phyloP scores from a whole-genome alignment of 2,113 vertebrate species.

The Boleophthalmus pectinirostris region DNA sequence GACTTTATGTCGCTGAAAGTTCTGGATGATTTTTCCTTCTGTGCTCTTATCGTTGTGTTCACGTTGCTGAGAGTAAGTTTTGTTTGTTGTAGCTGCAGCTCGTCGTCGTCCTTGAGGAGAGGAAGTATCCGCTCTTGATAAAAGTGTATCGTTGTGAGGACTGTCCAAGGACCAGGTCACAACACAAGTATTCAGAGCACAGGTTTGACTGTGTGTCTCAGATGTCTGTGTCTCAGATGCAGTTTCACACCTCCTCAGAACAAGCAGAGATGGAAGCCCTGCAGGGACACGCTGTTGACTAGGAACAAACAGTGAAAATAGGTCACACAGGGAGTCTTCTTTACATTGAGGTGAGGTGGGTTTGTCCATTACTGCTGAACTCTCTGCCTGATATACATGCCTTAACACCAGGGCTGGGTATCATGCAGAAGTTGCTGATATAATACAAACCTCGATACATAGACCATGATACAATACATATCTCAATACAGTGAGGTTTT shows the following conservation, averaged over 20 bases:
- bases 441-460: no score
- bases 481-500: no score
- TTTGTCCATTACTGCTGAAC: neutral
- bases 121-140: neutral
- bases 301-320: neutral
- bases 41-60: no score
- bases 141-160: neutral
- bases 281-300: neutral
- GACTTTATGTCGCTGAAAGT: no score
- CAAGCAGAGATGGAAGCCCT: neutral
- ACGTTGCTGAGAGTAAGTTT: neutral
- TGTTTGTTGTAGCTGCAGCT: neutral
- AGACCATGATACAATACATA: no score
- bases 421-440: no score
- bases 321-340: neutral
- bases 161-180: neutral
- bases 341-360: neutral
- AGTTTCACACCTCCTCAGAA: neutral
- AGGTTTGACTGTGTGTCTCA: no score
- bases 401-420: no score
- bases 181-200: neutral
- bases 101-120: neutral
- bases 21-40: no score
- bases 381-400: neutral
- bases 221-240: neutral